phyloP scores from a whole-genome alignment of 1,140 invertebrate species.

The Drosophila mauritiana region DNA sequence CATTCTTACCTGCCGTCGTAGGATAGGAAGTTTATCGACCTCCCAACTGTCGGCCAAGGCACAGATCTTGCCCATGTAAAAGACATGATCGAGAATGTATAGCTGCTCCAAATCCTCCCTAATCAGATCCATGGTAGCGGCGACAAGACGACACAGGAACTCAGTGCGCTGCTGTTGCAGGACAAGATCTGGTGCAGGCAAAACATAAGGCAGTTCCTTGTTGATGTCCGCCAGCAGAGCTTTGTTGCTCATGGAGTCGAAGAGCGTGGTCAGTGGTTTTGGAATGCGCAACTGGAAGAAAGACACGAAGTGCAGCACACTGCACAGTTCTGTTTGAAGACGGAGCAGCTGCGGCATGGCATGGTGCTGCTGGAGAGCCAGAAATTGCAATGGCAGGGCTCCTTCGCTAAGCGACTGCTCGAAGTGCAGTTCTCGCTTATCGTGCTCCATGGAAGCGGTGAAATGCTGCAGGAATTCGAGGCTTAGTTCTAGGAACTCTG shows the following conservation, averaged over 20 bases:
- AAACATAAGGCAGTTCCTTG: slow-evolving; percentile 81
- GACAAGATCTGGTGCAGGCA: slow-evolving; percentile 85
- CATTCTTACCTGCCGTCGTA: slow-evolving; percentile 87
- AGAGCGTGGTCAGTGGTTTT: slow-evolving; percentile 91
- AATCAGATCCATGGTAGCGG: slow-evolving; percentile 87
- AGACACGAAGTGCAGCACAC: slow-evolving; percentile 91
- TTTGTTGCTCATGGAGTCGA: slow-evolving; percentile 88
- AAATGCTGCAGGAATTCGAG: slow-evolving; percentile 91
- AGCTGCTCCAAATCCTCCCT: slow-evolving; percentile 86
- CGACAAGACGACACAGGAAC: slow-evolving; percentile 88
- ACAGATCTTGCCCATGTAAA: slow-evolving; percentile 90
- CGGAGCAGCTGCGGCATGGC: slow-evolving; percentile 91
- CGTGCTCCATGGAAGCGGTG: slow-evolving; percentile 82
- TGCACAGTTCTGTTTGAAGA: slow-evolving; percentile 91
- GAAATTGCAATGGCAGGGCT: slow-evolving; percentile 89
- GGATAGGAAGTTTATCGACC: slow-evolving; percentile 86
- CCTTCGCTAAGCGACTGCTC: slow-evolving; percentile 90
- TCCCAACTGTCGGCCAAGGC: slow-evolving; percentile 92
- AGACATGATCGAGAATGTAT: slow-evolving; percentile 87
- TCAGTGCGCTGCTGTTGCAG: slow-evolving; percentile 86
- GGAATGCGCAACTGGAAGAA: slow-evolving; percentile 90
- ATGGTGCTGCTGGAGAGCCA: slow-evolving; percentile 90
- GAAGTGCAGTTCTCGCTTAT: slow-evolving; percentile 86
- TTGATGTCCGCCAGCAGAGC: slow-evolving; percentile 86
- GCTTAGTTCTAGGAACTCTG: slow-evolving; percentile 89